phyloP scores from a whole-genome alignment of 2,888 invertebrate genomes.

The Drosophila mulleri region DNA sequence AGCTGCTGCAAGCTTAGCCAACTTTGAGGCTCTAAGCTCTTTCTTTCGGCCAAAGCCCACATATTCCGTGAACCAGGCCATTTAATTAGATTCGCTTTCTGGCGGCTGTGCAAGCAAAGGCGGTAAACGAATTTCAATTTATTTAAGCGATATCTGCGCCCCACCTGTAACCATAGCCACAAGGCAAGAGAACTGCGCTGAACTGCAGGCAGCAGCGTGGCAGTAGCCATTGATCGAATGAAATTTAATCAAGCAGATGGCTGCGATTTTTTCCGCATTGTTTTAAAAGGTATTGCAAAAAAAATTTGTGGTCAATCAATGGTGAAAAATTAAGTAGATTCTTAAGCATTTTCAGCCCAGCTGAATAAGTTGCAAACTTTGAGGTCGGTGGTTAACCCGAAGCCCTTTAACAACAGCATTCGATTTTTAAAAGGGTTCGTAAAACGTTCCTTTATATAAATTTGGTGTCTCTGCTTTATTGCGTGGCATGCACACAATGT shows the following conservation, averaged over 20 bases:
- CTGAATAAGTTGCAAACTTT: conserved; percentile 53
- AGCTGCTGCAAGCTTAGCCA: conserved; percentile 59
- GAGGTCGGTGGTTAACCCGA: conserved; percentile 47
- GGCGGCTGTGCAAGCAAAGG: conserved; percentile 46
- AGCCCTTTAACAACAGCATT: conserved; percentile 27
- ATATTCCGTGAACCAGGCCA: conserved; percentile 55
- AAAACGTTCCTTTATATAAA: conserved; percentile 11
- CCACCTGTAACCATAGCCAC: conserved; percentile 46
- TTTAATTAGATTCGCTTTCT: conserved; percentile 65
- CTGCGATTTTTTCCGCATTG: conserved; percentile 33
- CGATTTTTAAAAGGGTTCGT: conserved; percentile 41
- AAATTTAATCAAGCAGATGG: conserved; percentile 76
- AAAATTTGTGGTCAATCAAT: conserved; percentile 27
- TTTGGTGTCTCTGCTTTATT: conserved; percentile 35
- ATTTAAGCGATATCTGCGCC: conserved; percentile 61
- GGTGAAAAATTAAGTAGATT: conserved; percentile 42
- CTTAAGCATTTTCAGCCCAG: conserved; percentile 42
- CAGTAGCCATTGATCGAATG: conserved; percentile 30
- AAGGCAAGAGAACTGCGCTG: conserved; percentile 6
- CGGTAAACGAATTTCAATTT: conserved; percentile 72
- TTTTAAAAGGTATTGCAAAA: conserved; percentile 7
- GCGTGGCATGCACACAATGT: conserved; percentile 47
- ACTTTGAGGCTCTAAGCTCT: conserved; percentile 34
- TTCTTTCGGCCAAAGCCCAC: conserved; percentile 28
- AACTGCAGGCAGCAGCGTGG: conserved; percentile 22